Evolutionary conservation across 2,113 vertebrate species (phyloP).

Genomic region (Murina feae): DNA sequence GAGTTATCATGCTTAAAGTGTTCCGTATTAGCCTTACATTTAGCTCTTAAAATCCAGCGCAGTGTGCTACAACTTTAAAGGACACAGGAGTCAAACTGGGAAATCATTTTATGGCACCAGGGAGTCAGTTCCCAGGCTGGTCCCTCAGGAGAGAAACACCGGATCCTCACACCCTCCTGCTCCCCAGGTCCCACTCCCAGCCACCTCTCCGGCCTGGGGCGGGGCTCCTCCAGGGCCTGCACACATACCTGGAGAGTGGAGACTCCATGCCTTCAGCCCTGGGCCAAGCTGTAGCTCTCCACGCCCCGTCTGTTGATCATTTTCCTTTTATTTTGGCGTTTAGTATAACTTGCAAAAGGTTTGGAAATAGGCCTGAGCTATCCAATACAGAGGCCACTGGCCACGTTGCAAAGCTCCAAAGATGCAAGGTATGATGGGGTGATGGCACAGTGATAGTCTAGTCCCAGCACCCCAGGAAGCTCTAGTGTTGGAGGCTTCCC

Average conservation of each 20-base stretch:
- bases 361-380: not conserved
- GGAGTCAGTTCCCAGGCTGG: not conserved
- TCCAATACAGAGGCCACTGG: not conserved
- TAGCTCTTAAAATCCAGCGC: not conserved
- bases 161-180: not conserved
- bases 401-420: not conserved
- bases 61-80: slow-evolving; percentile 27
- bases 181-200: not conserved
- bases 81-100: slow-evolving; percentile 39
- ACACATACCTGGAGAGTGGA: not conserved
- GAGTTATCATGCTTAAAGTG: slow-evolving; percentile 53
- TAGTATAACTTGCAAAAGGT: not conserved
- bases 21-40: not conserved
- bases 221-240: not conserved
- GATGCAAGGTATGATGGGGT: rapidly evolving
- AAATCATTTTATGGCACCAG: not conserved
- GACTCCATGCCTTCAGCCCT: rapidly evolving
- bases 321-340: not conserved
- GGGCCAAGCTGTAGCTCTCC: not conserved
- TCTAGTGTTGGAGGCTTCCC: not conserved
- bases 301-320: not conserved
- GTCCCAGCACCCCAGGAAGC: not conserved
- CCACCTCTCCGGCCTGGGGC: rapidly evolving
- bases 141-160: not conserved
- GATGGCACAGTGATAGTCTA: not conserved